Conservation (phyloP, 2,888 invertebrate genomes). For the Meandrusa payeni region DNA sequence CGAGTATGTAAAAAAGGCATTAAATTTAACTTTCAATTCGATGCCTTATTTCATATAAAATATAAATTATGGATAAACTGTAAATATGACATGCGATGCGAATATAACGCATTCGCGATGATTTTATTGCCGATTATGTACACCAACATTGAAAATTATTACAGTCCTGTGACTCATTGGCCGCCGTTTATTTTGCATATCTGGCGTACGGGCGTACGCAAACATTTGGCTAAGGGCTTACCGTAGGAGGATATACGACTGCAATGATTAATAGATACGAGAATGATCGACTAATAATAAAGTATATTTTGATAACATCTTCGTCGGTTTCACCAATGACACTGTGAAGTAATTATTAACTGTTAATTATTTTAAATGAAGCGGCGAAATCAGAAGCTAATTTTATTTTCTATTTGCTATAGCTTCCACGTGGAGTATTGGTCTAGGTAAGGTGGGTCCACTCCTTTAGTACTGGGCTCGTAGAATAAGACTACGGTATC, state of each 20-base stretch:
- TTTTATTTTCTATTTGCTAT: no score
- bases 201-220: background rate
- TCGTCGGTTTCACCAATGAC: background rate
- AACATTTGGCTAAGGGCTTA: slow-evolving; percentile 11
- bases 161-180: background rate
- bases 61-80: no score
- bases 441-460: no score
- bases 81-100: no score
- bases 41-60: no score
- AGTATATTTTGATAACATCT: background rate
- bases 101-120: background rate
- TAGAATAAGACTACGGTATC: no score
- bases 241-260: slow-evolving; percentile 10
- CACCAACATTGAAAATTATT: slow-evolving; percentile 6
- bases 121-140: background rate
- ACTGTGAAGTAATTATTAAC: background rate
- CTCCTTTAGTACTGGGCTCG: no score
- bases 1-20: no score
- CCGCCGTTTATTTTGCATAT: slow-evolving; percentile 3
- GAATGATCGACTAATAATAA: slow-evolving; percentile 12
- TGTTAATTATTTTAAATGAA: background rate
- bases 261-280: background rate
- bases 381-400: no score
- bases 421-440: no score
- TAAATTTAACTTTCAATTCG: no score